A percentile compares a stretch with the other conserved stretches of the same genome.
Conservation (phyloP, 1,140 invertebrate species). For the Protaetia brevitarsis region DNA sequence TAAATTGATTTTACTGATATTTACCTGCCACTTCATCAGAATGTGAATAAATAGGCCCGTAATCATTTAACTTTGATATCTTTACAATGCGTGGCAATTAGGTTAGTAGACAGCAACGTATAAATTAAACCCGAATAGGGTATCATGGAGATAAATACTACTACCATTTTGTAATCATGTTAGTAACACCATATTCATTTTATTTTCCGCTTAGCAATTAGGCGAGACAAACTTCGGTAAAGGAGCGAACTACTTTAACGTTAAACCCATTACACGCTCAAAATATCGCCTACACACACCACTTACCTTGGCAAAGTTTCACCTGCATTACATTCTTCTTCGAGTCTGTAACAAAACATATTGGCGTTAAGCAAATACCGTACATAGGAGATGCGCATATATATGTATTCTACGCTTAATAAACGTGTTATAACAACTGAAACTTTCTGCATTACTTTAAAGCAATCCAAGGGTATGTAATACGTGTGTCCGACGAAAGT, state of each 20-base stretch:
- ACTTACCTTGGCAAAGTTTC: not conserved
- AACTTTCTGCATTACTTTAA: not conserved
- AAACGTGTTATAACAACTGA: not conserved
- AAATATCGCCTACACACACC: not conserved
- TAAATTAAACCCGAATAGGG: too few species aligned
- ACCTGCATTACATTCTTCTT: not conserved
- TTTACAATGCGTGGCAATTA: too few species aligned
- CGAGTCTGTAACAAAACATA: not conserved
- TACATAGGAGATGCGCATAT: not conserved
- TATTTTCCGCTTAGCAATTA: not conserved
- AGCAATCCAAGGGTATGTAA: conserved; percentile 16
- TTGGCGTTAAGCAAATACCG: not conserved
- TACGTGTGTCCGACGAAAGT: conserved; percentile 28
- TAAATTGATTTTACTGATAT: too few species aligned
- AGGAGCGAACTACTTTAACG: not conserved
- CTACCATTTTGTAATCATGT: too few species aligned
- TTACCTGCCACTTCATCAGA: too few species aligned
- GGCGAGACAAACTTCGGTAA: not conserved
- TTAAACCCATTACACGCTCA: not conserved
- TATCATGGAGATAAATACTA: too few species aligned
- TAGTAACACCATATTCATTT: not conserved
- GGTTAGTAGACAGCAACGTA: too few species aligned
- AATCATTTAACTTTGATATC: not conserved
- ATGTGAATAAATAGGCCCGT: not conserved
- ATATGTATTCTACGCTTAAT: not conserved